Conservation (phyloP, 2,113 vertebrate species). For the Pyrgilauda ruficollis region DNA sequence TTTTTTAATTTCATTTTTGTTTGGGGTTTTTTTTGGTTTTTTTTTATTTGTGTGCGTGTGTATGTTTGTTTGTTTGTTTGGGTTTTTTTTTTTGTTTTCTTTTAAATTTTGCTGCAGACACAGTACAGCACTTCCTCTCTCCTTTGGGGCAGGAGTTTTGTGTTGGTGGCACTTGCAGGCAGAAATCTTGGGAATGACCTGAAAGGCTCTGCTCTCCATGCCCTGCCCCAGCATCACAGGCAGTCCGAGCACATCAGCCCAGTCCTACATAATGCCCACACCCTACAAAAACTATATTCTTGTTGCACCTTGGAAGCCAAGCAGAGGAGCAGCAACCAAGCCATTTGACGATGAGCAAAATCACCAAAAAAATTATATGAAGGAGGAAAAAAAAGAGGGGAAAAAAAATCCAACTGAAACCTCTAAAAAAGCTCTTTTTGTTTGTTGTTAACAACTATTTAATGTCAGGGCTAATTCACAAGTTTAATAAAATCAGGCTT, state of each 20-base stretch:
- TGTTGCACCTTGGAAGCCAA: neutral
- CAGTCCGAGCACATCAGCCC: neutral
- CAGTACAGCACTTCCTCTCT: neutral
- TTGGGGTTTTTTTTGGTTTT: no score
- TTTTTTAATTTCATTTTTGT: no score
- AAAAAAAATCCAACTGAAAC: fast-evolving
- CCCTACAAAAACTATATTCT: neutral
- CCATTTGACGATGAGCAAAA: neutral
- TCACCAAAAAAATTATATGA: neutral
- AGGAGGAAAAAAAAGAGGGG: neutral
- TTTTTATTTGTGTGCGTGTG: no score
- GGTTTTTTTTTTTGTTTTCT: no score
- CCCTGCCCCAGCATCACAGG: neutral
- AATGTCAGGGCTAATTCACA: neutral
- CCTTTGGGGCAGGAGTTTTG: neutral
- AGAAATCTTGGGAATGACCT: neutral
- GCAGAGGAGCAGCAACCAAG: neutral
- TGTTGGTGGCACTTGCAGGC: neutral
- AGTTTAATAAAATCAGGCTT: conserved; percentile 20
- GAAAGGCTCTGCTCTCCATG: neutral
- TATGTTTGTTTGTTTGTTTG: no score
- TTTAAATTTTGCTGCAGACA: neutral
- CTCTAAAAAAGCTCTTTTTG: neutral
- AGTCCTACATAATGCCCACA: no score
- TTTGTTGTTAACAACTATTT: conserved; percentile 23